Evolutionary conservation across 2,797 vertebrate genomes (phyloP), one percentile per base, ranked within the genome.

Genomic region (Garrulus glandarius): DNA sequence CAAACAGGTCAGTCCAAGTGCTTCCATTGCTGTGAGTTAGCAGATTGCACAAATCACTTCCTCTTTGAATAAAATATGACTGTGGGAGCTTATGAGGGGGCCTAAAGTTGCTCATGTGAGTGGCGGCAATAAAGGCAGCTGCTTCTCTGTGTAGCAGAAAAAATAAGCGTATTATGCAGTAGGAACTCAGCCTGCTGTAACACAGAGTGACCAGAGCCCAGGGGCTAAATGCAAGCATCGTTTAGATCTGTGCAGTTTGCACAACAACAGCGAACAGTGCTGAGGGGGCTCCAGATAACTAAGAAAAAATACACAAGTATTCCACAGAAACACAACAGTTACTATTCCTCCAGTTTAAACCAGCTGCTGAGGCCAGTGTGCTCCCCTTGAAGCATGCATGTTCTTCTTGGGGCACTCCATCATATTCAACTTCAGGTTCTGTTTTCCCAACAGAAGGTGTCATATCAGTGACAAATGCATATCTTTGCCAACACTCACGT

Each of bases 1-100:
- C 20, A 5, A 14, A 61, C 22, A 57, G 43, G 15, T 36, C 27
- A 1, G 15, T 44, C 67, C 50, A 32, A 86, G 41, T 11, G 55
- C 68, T 80, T 74, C 49, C 30, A 27, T 59, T 0, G 0, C 17
- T 9, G 0, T n/a, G 29, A 63, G 53, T 81, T 76, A 69, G 37
- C 44, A 72, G 32, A 63, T 32, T 43, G 23, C 69, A 68, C 18
- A 39, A 37, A 79, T n/a, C 59, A 39, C 39, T 83, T 30, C 16
- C 23, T 87, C 76, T 84, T 59, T 24, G 50, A 83, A 75, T n/a
- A 47, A 70, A 89, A 64, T 10, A 50, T 2, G 26, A 70, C 39
- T 15, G 16, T 57, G 21, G 27, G 53, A 85, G 15, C 29, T 44
- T 56, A 19, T 5, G n/a, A 78, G 34, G 3, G 10, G 57, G 19